Evolutionary conservation across 2,797 vertebrate genomes (phyloP).

Genomic region (Ispidina lecontei): DNA sequence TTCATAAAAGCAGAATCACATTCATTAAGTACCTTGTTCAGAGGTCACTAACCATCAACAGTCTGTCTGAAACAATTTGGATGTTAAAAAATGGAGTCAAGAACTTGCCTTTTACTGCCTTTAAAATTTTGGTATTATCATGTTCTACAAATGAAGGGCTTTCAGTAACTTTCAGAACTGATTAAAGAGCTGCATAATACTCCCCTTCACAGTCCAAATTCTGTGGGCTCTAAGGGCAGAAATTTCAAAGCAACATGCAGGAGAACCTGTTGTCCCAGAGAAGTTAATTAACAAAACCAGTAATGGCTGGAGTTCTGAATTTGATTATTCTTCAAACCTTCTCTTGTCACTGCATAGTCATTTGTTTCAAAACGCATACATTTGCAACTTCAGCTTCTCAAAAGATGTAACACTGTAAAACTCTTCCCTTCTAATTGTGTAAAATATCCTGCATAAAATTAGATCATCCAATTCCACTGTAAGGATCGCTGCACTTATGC

Average conservation of each 20-base stretch:
- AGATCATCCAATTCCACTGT: background rate
- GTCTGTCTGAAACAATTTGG: background rate
- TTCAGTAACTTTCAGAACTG: background rate
- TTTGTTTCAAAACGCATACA: background rate
- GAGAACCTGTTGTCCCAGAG: slow-evolving; percentile 50
- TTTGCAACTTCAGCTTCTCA: background rate
- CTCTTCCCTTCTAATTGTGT: background rate
- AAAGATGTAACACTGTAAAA: background rate
- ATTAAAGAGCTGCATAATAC: slow-evolving; percentile 14
- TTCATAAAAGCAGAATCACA: background rate
- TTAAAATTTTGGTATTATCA: background rate
- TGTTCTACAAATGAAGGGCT: background rate
- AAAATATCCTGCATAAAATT: background rate
- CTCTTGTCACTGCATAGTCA: background rate
- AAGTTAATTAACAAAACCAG: slow-evolving; percentile 45
- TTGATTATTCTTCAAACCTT: background rate
- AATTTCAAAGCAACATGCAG: slow-evolving; percentile 32
- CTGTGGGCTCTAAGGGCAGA: background rate
- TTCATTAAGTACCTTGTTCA: background rate
- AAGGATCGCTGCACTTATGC: too few relatives aligned
- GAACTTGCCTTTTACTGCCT: background rate
- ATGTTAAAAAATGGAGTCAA: background rate
- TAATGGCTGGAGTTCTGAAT: slow-evolving; percentile 1
- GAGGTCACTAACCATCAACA: background rate
- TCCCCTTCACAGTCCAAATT: background rate